Evolutionary conservation across 1,140 invertebrate genomes (phyloP), one percentile per base, ranked within the genome.

Genomic region (Zaprionus camerounensis): DNA sequence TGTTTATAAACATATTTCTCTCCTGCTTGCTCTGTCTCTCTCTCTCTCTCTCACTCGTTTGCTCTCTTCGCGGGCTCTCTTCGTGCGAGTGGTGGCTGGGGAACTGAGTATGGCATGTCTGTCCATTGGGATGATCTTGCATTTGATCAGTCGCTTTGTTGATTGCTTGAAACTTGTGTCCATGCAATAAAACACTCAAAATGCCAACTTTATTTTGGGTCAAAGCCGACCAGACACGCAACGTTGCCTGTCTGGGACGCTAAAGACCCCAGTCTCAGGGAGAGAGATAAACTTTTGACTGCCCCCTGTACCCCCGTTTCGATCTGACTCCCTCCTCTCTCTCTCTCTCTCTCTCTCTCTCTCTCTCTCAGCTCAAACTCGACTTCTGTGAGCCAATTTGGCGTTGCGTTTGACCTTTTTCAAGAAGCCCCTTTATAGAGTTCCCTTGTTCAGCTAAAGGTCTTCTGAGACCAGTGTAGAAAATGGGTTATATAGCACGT

Each of bases 111-210:
- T 58, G 51, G 49, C 58, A 75, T 75, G 58, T 63, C 71, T 75
- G 72, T 71, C 83, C 82, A 80, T 74, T 86, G 87, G 83, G 84
- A 87, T 88, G 83, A 87, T 87, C 83, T 88, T 87, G 85, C 84
- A 87, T 87, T 87, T 90, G 84, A 87, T 87, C 83, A 87, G 83
- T 87, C 83, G 83, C 83, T 87, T 87, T 87, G 84, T 87, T 87
- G 83, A 87, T 87, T 87, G 84, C 84, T 87, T 87, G 81, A 87
- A 87, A 87, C 84, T 87, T 87, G 84, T 87, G 84, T 87, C 84
- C 84, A 87, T 87, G 84, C 84, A 87, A 87, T 87, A 87, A 87
- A 87, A 87, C 84, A 87, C 85, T 87, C 84, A 90, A 87, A 88
- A 87, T 87, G 84, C 84, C 84, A 87, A 87, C 85, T 87, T 88